Percentiles rank a stretch among this genome's conserved stretches.
phyloP scores from a whole-genome alignment of 2,797 vertebrate genomes.

The Tapirus indicus region DNA sequence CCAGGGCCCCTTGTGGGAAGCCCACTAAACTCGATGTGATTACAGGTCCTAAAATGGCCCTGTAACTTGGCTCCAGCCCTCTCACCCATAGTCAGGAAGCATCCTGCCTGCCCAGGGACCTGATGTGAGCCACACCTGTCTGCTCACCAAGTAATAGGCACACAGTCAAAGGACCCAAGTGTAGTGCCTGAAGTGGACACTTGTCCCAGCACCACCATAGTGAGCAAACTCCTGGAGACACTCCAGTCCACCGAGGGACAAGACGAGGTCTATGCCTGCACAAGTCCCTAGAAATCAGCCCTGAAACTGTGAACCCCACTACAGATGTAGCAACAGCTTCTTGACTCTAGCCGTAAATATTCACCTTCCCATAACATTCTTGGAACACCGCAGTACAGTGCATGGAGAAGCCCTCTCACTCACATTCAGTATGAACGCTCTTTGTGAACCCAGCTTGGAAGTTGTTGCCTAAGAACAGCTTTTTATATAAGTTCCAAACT shows the following conservation, averaged over 20 bases:
- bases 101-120: not conserved
- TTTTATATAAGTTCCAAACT: too few species aligned
- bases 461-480: too few species aligned
- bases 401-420: too few species aligned
- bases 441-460: too few species aligned
- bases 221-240: not conserved
- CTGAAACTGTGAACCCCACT: not conserved
- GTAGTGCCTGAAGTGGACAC: not conserved
- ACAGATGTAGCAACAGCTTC: not conserved
- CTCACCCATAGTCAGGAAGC: not conserved
- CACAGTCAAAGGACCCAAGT: not conserved
- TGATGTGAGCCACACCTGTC: not conserved
- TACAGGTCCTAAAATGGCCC: not conserved
- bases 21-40: not conserved
- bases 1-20: not conserved
- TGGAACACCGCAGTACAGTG: too few species aligned
- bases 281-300: not conserved
- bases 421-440: too few species aligned
- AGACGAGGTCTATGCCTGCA: not conserved
- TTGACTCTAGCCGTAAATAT: too few species aligned
- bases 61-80: not conserved
- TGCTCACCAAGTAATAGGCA: not conserved
- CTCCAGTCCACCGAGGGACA: not conserved
- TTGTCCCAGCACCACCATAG: not conserved
- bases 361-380: too few species aligned